Percentiles rank a stretch among this genome's conserved stretches.
Evolutionary conservation across 2,113 vertebrate genomes (phyloP).

Genomic region (Xyliphius kryptos): DNA sequence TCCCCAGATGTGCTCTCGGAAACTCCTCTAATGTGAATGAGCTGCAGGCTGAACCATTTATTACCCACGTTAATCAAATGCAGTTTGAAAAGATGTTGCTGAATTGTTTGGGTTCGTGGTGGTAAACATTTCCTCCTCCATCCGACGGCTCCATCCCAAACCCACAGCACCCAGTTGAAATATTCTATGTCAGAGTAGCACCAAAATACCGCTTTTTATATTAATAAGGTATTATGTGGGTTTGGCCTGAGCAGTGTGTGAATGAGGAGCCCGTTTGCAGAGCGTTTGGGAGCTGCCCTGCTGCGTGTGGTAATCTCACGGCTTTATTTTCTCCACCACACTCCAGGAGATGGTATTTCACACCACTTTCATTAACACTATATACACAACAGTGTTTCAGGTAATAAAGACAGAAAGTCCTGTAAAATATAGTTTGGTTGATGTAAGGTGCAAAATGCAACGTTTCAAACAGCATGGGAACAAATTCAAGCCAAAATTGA

Average conservation of each 20-base stretch:
- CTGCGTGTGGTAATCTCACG: not conserved
- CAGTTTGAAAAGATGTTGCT: constrained; percentile 28
- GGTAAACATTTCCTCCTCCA: not conserved
- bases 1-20: no score
- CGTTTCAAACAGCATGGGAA: not conserved
- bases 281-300: constrained; percentile 15
- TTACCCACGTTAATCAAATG: no score
- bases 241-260: not conserved
- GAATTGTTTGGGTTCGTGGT: constrained; percentile 2
- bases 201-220: not conserved
- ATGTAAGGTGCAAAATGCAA: constrained; percentile 1
- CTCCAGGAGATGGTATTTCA: constrained; percentile 12
- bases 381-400: constrained; percentile 9
- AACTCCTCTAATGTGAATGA: no score
- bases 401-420: not conserved
- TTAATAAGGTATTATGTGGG: not conserved
- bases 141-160: not conserved
- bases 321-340: constrained; percentile 1
- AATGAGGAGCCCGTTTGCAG: constrained; percentile 16
- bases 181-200: not conserved
- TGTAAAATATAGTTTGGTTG: constrained; percentile 11
- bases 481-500: not conserved
- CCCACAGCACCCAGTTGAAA: constrained; percentile 1
- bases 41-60: no score
- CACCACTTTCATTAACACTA: not conserved